Conservation (phyloP, 2,797 vertebrate genomes). For the Pristis pectinata region DNA sequence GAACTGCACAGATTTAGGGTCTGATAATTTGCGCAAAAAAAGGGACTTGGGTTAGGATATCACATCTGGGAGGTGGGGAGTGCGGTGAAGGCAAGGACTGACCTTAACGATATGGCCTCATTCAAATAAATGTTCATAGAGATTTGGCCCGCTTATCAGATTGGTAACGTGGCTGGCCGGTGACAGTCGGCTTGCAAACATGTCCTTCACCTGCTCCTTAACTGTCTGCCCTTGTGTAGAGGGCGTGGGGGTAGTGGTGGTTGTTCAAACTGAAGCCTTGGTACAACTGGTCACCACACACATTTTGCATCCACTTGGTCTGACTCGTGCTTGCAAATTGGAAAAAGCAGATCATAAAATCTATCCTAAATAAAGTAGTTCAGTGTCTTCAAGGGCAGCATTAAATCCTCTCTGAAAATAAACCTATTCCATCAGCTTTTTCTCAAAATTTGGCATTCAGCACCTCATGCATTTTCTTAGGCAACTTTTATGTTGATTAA, state of each 20-base stretch:
- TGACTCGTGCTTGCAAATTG: neutral
- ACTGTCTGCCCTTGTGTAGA: too few species aligned
- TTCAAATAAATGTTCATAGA: neutral
- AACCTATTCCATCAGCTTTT: neutral
- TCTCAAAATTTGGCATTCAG: conserved; percentile 3
- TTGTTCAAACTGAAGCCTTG: too few species aligned
- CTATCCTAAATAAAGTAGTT: neutral
- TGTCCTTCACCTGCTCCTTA: too few species aligned
- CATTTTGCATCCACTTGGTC: neutral
- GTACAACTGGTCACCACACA: too few species aligned
- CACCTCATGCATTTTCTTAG: neutral
- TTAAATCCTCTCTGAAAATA: neutral
- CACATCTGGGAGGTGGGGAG: neutral
- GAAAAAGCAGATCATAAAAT: neutral
- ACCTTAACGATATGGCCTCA: neutral
- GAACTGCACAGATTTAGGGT: too few species aligned
- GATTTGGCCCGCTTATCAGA: neutral
- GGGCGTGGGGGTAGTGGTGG: too few species aligned
- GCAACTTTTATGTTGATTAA: conserved; percentile 3
- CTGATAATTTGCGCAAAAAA: neutral
- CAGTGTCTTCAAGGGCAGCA: neutral
- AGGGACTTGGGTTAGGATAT: neutral
- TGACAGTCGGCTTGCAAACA: neutral
- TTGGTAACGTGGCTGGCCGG: neutral
- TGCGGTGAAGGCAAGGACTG: neutral